Conservation (phyloP, 2,113 vertebrate species). For the Phasianus colchicus region DNA sequence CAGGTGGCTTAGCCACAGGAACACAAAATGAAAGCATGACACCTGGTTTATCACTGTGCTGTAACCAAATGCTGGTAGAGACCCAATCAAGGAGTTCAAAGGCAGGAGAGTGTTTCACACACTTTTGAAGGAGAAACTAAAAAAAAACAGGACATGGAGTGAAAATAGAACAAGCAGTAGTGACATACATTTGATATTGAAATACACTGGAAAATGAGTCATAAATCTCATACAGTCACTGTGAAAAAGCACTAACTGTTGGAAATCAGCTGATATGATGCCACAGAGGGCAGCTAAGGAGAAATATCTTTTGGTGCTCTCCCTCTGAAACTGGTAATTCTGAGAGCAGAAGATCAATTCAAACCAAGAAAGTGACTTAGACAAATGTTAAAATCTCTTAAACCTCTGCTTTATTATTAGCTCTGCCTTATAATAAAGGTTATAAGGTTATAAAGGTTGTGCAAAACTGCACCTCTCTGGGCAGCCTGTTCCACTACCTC, state of each 20-base stretch:
- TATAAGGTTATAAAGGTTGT: too few relatives aligned
- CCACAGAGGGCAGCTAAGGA: background rate
- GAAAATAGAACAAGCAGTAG: background rate
- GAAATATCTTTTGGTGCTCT: background rate
- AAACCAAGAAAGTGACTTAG: background rate
- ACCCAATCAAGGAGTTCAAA: background rate
- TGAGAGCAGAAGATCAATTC: background rate
- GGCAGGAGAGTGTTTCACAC: background rate
- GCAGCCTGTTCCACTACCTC: too few relatives aligned
- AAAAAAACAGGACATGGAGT: background rate
- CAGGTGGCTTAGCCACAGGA: conserved; percentile 48
- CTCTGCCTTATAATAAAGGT: background rate
- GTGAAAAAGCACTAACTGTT: background rate
- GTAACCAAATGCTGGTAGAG: background rate
- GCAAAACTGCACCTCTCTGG: background rate
- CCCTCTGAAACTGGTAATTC: background rate
- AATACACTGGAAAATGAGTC: background rate
- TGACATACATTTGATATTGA: background rate
- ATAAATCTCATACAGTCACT: background rate
- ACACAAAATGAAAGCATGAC: conserved; percentile 1
- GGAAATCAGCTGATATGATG: background rate
- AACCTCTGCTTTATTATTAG: background rate
- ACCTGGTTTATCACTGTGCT: conserved; percentile 7
- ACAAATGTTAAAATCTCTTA: background rate
- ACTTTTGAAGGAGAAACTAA: background rate